Conservation (phyloP, 2,113 vertebrate genomes). For the Athene cunicularia region DNA sequence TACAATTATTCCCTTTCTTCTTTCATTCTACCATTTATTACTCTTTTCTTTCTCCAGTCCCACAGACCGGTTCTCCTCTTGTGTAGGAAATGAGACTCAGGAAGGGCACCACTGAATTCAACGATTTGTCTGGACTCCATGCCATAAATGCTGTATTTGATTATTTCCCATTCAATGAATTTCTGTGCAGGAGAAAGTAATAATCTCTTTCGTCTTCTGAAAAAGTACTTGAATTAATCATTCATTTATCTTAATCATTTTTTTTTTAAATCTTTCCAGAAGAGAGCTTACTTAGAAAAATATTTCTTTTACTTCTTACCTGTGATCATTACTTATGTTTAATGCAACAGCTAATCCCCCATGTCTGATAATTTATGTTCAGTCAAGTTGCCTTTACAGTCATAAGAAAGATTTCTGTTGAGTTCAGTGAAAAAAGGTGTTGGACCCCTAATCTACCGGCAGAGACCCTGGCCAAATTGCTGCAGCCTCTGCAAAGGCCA, state of each 20-base stretch:
- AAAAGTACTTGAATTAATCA: neutral
- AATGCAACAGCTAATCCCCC: neutral
- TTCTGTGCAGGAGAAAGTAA: neutral
- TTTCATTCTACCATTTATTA: neutral
- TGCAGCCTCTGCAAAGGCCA: neutral
- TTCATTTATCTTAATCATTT: neutral
- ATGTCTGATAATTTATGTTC: conserved; percentile 4
- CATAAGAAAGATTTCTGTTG: neutral
- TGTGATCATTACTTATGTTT: conserved; percentile 3
- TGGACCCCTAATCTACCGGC: neutral
- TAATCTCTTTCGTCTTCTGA: neutral
- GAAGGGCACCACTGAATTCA: neutral
- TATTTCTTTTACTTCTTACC: conserved; percentile 6
- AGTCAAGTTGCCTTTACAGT: neutral
- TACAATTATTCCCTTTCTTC: neutral
- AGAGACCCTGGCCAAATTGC: neutral
- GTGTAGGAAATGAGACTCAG: neutral
- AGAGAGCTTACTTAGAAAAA: conserved; percentile 15
- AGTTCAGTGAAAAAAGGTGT: neutral
- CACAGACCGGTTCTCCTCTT: neutral
- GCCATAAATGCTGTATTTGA: neutral
- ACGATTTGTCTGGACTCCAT: neutral
- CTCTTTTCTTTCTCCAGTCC: neutral
- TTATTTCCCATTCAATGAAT: neutral
- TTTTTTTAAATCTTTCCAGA: neutral